These are phyloP conservation scores for Caenorhabditis auriculariae DNA, from an alignment of 2,888 invertebrate species.

Conservation along the genomic window DNA sequence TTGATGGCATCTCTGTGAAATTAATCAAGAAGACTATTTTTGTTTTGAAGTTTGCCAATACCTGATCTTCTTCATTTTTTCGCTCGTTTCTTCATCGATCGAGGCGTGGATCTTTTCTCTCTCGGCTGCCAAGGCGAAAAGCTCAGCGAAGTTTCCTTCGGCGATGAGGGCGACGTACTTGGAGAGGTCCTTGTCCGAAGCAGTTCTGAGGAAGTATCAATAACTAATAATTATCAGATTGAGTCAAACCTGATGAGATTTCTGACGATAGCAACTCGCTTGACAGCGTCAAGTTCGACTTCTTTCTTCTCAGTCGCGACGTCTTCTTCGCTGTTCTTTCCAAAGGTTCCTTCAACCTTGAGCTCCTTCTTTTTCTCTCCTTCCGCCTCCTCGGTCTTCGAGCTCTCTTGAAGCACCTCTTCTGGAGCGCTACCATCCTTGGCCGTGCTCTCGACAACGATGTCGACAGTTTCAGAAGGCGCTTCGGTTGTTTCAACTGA, in stretches of 20 bases:
- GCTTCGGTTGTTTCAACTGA: conserved; percentile 22
- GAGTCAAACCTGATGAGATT: conserved; percentile 16
- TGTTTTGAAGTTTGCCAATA: too few relatives aligned
- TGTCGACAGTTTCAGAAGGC: conserved; percentile 5
- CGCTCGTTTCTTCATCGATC: conserved; percentile 5
- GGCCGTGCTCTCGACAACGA: too few relatives aligned
- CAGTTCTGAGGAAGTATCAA: conserved; percentile 13
- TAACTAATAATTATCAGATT: not conserved
- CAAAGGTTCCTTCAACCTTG: not conserved
- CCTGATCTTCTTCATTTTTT: conserved; percentile 9
- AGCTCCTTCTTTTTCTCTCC: not conserved
- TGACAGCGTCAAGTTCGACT: conserved; percentile 14
- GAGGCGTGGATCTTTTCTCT: conserved; percentile 6
- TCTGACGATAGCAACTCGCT: conserved; percentile 26
- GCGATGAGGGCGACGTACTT: conserved; percentile 34
- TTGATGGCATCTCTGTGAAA: too few relatives aligned
- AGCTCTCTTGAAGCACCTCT: not conserved
- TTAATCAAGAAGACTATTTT: too few relatives aligned
- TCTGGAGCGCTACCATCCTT: not conserved
- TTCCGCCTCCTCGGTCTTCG: not conserved
- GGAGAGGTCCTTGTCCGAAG: conserved; percentile 32
- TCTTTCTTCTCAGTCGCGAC: too few relatives aligned
- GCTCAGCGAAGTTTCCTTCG: conserved; percentile 33
- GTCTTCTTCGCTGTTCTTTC: too few relatives aligned
- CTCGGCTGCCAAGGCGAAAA: conserved; percentile 22